Evolutionary conservation across 2,888 invertebrate species (phyloP).

Genomic region (Corythucha ciliata): DNA sequence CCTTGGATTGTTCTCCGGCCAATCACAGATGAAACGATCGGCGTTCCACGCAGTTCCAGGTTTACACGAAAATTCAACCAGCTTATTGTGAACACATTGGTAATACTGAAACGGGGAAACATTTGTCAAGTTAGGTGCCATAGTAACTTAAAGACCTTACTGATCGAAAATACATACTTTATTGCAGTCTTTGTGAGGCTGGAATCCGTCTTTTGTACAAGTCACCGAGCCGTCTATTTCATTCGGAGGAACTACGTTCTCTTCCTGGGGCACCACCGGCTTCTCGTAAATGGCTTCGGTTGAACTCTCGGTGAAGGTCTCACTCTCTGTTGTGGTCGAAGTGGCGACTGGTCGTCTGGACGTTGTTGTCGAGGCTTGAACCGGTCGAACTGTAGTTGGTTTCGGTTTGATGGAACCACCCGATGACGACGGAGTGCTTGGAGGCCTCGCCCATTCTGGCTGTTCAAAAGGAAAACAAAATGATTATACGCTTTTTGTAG

Average conservation of each 20-base stretch:
- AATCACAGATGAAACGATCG: constrained; percentile 63
- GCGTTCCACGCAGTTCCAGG: constrained; percentile 67
- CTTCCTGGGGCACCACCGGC: too few relatives aligned
- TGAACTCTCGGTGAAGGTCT: constrained; percentile 1
- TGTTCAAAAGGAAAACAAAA: constrained; percentile 22
- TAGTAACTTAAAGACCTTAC: neutral
- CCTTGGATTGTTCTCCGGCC: constrained; percentile 57
- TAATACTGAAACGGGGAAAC: constrained; percentile 56
- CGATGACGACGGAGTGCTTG: constrained; percentile 34
- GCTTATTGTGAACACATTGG: constrained; percentile 71
- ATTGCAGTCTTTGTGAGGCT: constrained; percentile 33
- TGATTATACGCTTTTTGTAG: constrained; percentile 7
- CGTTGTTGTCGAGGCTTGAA: constrained; percentile 1
- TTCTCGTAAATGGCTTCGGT: too few relatives aligned
- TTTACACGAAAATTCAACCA: constrained; percentile 61
- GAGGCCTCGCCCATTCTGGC: constrained; percentile 37
- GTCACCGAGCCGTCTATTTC: constrained; percentile 33
- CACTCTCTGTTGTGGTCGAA: constrained; percentile 5
- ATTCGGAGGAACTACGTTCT: constrained; percentile 22
- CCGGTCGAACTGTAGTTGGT: constrained; percentile 4
- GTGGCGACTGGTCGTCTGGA: constrained; percentile 5
- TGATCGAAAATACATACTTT: constrained; percentile 32
- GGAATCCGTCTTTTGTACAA: constrained; percentile 35
- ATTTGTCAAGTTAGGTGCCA: neutral
- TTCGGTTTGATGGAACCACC: constrained; percentile 15